These are phyloP conservation scores for Myotis davidii DNA, from an alignment of 2,113 vertebrate genomes.

Conservation along the genomic window DNA sequence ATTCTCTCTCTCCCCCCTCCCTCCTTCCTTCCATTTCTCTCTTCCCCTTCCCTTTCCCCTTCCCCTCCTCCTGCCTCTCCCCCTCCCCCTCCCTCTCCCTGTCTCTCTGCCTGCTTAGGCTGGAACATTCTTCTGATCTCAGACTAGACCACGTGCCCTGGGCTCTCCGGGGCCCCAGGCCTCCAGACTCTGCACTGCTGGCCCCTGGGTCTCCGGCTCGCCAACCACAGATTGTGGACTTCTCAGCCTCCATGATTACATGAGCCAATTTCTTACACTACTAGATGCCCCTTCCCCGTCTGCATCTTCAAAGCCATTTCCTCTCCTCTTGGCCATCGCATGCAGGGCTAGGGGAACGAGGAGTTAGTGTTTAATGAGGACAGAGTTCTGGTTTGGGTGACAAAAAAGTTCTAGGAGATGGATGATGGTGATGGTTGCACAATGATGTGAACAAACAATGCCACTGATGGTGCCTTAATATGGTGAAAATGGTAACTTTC, in stretches of 20 bases:
- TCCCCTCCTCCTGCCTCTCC: not conserved
- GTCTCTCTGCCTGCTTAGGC: not conserved
- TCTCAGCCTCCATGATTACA: not conserved
- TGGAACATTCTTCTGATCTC: not conserved
- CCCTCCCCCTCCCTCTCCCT: not conserved
- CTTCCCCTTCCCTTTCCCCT: not conserved
- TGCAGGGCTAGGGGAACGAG: fast-evolving
- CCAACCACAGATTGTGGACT: no score
- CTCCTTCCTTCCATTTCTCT: not conserved
- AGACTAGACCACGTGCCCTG: not conserved
- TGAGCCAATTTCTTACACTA: not conserved
- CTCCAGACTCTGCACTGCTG: not conserved
- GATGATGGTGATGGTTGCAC: fast-evolving
- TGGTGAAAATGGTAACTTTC: not conserved
- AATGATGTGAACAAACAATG: fast-evolving
- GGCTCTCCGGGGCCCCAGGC: not conserved
- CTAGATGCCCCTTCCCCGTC: no score
- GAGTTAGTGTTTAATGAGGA: not conserved
- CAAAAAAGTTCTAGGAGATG: not conserved
- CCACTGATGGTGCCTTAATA: fast-evolving
- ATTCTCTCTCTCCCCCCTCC: not conserved
- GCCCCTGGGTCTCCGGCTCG: not conserved
- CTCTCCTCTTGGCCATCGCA: no score
- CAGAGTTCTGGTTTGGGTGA: not conserved
- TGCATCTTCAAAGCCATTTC: no score